Base-by-base conservation (phyloP, 2,888 invertebrate species). In the Stenoptilia bipunctidactyla region DNA sequence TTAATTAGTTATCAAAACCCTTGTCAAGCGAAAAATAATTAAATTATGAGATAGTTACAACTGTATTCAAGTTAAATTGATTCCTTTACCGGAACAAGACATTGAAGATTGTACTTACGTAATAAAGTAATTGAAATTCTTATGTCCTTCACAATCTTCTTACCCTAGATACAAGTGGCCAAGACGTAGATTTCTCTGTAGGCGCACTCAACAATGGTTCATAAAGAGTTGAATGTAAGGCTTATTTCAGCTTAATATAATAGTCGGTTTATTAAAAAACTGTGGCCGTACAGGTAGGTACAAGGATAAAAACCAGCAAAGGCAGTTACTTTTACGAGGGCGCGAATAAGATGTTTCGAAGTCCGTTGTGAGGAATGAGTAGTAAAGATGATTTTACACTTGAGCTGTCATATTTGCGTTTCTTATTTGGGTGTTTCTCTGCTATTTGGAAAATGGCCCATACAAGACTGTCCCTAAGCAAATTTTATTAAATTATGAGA, bases 301-400 rank as follows among this genome's bases (percentile, higher is more conserved):
- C 66, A 71, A 71, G 67, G 79, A 83, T 82, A 82, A 82, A 83
- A 82, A 82, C 76, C 76, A 77, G 71, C 63, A 77, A 70, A 79
- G 76, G 79, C 79, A 80, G 83, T 83, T 82, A 82, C 83, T 80
- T 83, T 82, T 83, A 83, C 82, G 83, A 82, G 83, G 79, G 82
- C 83, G 83, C 76, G 83, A 83, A 83, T 82, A 83, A 83, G 82
- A 82, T 82, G 82, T 82, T 82, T 82, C 73, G 77, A 77, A 80
- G 75, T 75, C 68, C 66, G 72, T 72, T 30, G 75, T 75, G 66
- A 77, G 69, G 77, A 79, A 83, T 80, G 80, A 71, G 20, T 20
- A 20, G 20, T 20, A 20, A 20, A 20, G 20, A 20, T 8, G 20
- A 20, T 5, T 20, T 20, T 20, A 20, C 20, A 20, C 20, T 20